Conservation (phyloP, 2,797 vertebrate genomes). For the Megaceryle alcyon region DNA sequence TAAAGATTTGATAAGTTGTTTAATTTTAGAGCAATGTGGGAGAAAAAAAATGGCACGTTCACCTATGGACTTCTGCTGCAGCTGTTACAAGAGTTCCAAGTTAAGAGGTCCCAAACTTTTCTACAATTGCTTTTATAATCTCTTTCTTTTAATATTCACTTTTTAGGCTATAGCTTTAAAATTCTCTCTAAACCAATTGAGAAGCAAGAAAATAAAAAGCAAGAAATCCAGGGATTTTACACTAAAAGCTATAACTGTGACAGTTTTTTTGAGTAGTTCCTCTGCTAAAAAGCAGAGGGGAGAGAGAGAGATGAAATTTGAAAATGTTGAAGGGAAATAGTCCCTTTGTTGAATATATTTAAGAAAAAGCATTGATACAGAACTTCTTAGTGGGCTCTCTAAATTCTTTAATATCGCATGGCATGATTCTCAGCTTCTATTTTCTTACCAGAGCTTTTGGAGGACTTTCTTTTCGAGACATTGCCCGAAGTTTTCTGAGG, state of each 20-base stretch:
- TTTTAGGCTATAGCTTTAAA: constrained; percentile 22
- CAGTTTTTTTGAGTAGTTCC: neutral
- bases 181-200: constrained; percentile 63
- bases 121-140: constrained; percentile 57
- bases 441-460: neutral
- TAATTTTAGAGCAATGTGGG: neutral
- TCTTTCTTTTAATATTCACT: constrained; percentile 51
- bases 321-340: constrained; percentile 39
- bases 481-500: neutral
- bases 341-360: constrained; percentile 36
- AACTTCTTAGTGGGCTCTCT: constrained; percentile 18
- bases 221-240: constrained; percentile 56
- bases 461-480: neutral
- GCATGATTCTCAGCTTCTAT: constrained; percentile 28
- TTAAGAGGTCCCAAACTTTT: neutral
- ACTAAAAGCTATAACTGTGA: constrained; percentile 30
- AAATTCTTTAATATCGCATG: constrained; percentile 39
- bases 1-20: neutral
- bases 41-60: rapidly evolving
- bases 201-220: constrained; percentile 53
- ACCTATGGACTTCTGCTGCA: neutral
- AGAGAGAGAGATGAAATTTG: constrained; percentile 11
- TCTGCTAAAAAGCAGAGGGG: neutral
- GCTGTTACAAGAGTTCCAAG: neutral
- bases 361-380: constrained; percentile 37